Evolutionary conservation across 92 coral and sea anemone species (phyloP).

Genomic region (Bergia sp.): DNA sequence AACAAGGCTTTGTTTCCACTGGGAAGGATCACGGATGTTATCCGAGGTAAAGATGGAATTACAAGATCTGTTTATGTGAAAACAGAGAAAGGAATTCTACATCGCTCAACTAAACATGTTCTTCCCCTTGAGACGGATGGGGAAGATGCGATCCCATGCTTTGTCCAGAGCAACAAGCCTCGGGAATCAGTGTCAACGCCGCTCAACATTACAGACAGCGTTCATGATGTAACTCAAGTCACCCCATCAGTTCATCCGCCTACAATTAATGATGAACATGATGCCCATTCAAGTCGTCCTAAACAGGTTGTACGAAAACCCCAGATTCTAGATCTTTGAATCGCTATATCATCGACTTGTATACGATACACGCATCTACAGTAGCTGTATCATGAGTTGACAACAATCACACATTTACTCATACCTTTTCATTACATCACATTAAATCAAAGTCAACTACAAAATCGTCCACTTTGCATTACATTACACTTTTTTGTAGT

Average conservation of each 20-base stretch:
- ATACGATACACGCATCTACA: background rate
- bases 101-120: background rate
- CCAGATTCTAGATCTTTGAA: too few relatives aligned
- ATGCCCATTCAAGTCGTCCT: too few relatives aligned
- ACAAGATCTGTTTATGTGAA: background rate
- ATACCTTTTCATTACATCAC: background rate
- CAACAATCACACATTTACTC: background rate
- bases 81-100: background rate
- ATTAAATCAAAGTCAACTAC: background rate
- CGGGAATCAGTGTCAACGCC: background rate
- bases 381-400: background rate
- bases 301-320: too few relatives aligned
- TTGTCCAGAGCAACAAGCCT: background rate
- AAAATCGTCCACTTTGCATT: background rate
- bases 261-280: background rate
- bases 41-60: background rate
- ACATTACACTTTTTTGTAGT: background rate
- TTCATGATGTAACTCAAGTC: background rate
- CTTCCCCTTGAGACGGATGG: background rate
- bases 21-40: background rate
- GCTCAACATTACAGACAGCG: background rate
- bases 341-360: background rate
- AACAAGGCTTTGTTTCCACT: background rate
- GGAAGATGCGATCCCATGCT: background rate
- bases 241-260: background rate